Evolutionary conservation across 2,113 vertebrate species (phyloP).

Genomic region (Prunella himalayana): DNA sequence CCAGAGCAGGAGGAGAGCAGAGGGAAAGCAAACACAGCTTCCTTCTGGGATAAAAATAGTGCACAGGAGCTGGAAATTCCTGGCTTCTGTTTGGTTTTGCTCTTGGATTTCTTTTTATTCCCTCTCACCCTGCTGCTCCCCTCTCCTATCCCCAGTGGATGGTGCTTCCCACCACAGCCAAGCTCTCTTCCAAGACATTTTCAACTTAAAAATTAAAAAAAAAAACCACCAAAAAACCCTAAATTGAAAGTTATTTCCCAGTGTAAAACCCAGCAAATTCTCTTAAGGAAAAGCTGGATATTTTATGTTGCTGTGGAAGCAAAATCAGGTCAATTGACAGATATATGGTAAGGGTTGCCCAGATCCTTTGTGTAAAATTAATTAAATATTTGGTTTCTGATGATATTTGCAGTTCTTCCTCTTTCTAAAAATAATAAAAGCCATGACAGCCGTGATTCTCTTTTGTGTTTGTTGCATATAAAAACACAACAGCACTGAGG

Average conservation of each 20-base stretch:
- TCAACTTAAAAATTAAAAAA: background rate
- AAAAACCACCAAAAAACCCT: rapidly evolving
- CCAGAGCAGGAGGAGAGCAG: background rate
- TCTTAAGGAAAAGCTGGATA: background rate
- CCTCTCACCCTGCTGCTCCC: background rate
- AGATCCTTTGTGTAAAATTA: background rate
- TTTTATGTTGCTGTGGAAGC: background rate
- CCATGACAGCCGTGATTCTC: background rate
- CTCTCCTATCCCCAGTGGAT: background rate
- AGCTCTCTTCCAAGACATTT: background rate
- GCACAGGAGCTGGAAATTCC: background rate
- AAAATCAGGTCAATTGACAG: background rate
- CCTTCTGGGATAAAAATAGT: slow-evolving; percentile 4
- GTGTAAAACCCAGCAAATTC: background rate
- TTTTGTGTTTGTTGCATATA: background rate
- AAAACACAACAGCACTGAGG: background rate
- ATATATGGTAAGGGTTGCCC: background rate
- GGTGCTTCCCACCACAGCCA: background rate
- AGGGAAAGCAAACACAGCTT: slow-evolving; percentile 1
- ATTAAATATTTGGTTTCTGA: background rate
- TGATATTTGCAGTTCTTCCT: slow-evolving; percentile 2
- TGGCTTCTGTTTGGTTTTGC: background rate
- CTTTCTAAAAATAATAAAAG: background rate
- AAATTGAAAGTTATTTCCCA: background rate
- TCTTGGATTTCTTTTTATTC: background rate